Percentiles rank a stretch among this genome's conserved stretches.
Conservation (phyloP, 2,113 vertebrate genomes). For the Tetrax tetrax region DNA sequence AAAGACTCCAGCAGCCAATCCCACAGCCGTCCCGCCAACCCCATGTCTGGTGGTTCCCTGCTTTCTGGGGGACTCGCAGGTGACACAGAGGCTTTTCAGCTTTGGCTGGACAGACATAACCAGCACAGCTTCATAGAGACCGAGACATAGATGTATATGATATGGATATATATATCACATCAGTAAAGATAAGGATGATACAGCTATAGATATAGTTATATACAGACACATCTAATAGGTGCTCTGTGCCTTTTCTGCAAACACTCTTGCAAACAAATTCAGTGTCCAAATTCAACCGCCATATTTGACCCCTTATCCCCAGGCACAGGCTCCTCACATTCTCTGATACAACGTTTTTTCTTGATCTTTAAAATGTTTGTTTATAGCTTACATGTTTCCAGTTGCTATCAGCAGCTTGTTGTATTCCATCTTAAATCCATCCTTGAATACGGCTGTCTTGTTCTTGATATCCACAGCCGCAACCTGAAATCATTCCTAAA, state of each 20-base stretch:
- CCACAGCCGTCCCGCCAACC: fast-evolving
- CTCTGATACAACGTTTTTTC: neutral
- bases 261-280: neutral
- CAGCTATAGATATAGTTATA: neutral
- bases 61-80: neutral
- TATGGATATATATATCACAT: neutral
- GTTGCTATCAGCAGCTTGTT: slow-evolving; percentile 94
- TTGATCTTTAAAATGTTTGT: neutral
- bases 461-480: slow-evolving; percentile 88
- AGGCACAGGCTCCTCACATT: neutral
- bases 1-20: neutral
- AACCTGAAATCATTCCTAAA: slow-evolving; percentile 76
- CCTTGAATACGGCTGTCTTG: slow-evolving; percentile 89
- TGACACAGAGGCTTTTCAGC: too few species aligned
- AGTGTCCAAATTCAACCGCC: neutral
- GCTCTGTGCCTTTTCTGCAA: neutral
- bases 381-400: slow-evolving; percentile 84
- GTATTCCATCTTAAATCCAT: slow-evolving; percentile 94
- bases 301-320: neutral
- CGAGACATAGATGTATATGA: neutral
- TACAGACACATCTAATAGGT: neutral
- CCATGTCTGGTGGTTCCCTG: neutral
- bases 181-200: too few species aligned
- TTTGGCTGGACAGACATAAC: neutral
- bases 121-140: neutral